Evolutionary conservation across 2,113 vertebrate genomes (phyloP).

Genomic region (Bujurquina vittata): DNA sequence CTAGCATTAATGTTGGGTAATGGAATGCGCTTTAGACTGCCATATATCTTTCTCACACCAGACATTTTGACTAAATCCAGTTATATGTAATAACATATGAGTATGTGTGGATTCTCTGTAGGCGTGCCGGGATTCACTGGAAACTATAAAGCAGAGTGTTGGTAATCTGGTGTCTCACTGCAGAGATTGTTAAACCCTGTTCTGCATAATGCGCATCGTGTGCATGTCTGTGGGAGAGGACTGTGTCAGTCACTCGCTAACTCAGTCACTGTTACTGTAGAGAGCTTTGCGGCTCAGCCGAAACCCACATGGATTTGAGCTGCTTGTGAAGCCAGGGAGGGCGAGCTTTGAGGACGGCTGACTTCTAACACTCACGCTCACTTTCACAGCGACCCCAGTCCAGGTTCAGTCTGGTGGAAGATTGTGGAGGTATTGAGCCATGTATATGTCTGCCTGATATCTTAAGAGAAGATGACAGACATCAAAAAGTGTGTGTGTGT

Average conservation of each 20-base stretch:
- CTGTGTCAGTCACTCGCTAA: not conserved
- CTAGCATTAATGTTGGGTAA: no score
- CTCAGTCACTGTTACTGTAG: slow-evolving; percentile 16
- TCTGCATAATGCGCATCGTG: no score
- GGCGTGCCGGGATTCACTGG: not conserved
- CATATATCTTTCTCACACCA: no score
- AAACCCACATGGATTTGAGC: slow-evolving; percentile 24
- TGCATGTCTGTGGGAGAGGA: not conserved
- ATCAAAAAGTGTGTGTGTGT: slow-evolving; percentile 37
- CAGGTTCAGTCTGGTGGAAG: slow-evolving; percentile 34
- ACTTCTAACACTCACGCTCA: slow-evolving; percentile 1
- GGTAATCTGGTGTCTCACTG: not conserved
- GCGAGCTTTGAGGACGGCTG: slow-evolving; percentile 11
- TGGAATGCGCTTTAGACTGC: no score
- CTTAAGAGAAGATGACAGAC: slow-evolving; percentile 61
- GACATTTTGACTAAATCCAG: no score
- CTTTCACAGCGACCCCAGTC: slow-evolving; percentile 9
- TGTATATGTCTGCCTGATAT: slow-evolving; percentile 48
- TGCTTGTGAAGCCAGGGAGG: slow-evolving; percentile 31
- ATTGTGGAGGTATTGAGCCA: slow-evolving; percentile 48
- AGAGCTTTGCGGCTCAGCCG: slow-evolving; percentile 15
- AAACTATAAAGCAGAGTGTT: not conserved
- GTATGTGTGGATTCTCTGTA: no score
- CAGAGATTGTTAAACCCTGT: no score
- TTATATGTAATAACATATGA: no score